Evolutionary conservation across 2,888 invertebrate genomes (phyloP), one percentile per base, ranked within the genome.

Genomic region (Sisyra nigra): DNA sequence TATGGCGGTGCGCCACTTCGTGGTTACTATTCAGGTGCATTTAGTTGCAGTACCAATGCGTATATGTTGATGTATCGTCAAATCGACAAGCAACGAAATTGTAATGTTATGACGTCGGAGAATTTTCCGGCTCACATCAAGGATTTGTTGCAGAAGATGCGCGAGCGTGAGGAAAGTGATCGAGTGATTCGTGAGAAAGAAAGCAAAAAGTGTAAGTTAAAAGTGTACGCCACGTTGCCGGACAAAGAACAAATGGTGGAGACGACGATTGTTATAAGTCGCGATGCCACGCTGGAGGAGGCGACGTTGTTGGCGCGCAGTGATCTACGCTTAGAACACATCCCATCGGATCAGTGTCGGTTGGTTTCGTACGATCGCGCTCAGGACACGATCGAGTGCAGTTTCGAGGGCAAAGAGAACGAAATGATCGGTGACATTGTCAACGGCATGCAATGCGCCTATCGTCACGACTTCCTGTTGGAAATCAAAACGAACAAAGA

Each of bases 21-120:
- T 46, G 69, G 73, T 10, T 80, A 77, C 55, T 84, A 81, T 56
- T 79, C 79, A 11, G 78, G 80, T 33, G 74, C 76, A 30, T 84
- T 79, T 56, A 78, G 79, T 51, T 79, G 81, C 43, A 86, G 85
- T 54, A 85, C 86, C 37, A 88, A 87, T 60, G 89, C 88, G 0
- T 89, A 89, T 55, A 89, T 89, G 88, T 67, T 91, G 44, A 86
- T 89, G 82, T 91, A 89, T 57, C 67, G 89, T 39, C 81, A 83
- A 60, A 74, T 79, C 37, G 78, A 81, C 59, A 62, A 67, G 38
- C 65, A 67, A 38, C 62, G 73, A 18, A 82, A 82, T 55, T 66
- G 69, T 45, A 58, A 67, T n/a, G 74, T 75, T 2, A 76, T 80
- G 56, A 68, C 71, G 35, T 64, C 66, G 1, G 71, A 72, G n/a